Evolutionary conservation across 2,113 vertebrate species (phyloP).

Genomic region (Anser cygnoides): DNA sequence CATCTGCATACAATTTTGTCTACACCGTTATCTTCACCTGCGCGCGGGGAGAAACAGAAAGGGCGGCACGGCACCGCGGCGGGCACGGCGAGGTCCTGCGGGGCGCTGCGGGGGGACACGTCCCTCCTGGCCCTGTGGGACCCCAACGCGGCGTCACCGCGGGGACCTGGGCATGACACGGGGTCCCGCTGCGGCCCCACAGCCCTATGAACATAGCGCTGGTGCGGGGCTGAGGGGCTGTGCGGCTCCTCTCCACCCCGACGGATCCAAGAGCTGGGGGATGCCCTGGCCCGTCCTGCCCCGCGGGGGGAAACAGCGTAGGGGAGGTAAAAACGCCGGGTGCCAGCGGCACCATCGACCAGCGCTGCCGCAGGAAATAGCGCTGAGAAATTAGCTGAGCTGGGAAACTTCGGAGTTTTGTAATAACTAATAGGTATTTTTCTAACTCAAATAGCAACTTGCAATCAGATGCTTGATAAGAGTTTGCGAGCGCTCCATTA

Average conservation of each 20-base stretch:
- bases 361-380: constrained; percentile 14
- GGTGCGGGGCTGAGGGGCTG: rapidly evolving
- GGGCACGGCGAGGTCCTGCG: not conserved
- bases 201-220: rapidly evolving
- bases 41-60: not conserved
- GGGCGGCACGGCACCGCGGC: not conserved
- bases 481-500: not conserved
- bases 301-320: not conserved
- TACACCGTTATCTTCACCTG: not conserved
- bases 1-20: not conserved
- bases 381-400: constrained; percentile 67
- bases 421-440: constrained; percentile 71
- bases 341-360: not conserved
- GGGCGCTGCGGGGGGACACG: too few species aligned
- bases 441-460: constrained; percentile 68
- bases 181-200: not conserved
- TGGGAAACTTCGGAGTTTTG: constrained; percentile 75
- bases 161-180: rapidly evolving
- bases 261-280: rapidly evolving
- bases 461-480: constrained; percentile 61
- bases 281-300: not conserved
- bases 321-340: not conserved
- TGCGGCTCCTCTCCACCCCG: not conserved
- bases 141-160: too few species aligned
- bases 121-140: too few species aligned